Evolutionary conservation across 2,113 vertebrate genomes (phyloP), one percentile per base, ranked within the genome.

Genomic region (Triplophysa dalaica): DNA sequence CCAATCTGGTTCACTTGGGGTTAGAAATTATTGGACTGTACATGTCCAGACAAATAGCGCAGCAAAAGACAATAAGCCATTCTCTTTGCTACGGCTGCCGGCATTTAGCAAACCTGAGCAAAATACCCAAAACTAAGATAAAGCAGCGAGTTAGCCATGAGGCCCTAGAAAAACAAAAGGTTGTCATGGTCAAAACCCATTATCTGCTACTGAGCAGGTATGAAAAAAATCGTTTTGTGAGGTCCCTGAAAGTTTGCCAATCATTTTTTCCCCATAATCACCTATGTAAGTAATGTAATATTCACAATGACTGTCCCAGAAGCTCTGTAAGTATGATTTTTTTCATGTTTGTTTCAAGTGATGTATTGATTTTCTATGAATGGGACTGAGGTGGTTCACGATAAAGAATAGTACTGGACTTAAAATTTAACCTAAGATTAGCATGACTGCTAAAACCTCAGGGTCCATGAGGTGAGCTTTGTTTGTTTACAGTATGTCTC

Each of bases 61-160:
- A 84, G 83, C 87, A 89, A 86, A 87, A 84, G 88, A 90, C 90
- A 90, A 91, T 91, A 91, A 91, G 88, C 90, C 87, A 85, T 87
- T 88, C 87, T 87, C 90, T 89, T 92, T 91, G 90, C 91, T 90
- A 89, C 84, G 79, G 88, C 85, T 86, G 33, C 33, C 1, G 6
- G 33, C 33, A 38, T 82, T 90, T 87, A 90, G 87, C 85, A 89
- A 91, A 90, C 88, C 86, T 75, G 67, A 73, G 77, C 64, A 72
- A 79, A 88, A 83, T 82, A 86, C 58, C 76, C 86, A 86, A 91
- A 89, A 86, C 90, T 87, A 78, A 84, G 87, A 87, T 89, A 91
- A 92, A 86, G 80, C 10, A 72, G 10, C 66, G 86, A 85, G 86
- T 87, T 78, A 72, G 88, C 87, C 86, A 62, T 80, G 84, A 89